phyloP scores from a whole-genome alignment of 2,797 vertebrate species.

The Enteromius treurensis region DNA sequence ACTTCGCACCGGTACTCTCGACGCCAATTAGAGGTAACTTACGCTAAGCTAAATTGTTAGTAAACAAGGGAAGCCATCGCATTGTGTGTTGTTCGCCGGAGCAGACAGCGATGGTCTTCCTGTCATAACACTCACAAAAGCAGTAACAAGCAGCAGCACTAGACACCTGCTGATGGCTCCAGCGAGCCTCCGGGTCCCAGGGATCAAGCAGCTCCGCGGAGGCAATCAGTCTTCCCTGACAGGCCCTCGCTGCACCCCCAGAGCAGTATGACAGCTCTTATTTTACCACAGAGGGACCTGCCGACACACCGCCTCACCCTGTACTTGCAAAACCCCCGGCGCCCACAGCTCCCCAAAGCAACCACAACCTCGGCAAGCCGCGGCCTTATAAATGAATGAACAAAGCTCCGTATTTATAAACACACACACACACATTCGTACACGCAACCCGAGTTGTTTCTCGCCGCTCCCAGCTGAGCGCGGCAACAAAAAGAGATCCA shows the following conservation, averaged over 20 bases:
- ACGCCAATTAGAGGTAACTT: conserved; percentile 39
- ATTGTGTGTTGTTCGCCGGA: conserved; percentile 3
- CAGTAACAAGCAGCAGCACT: conserved; percentile 65
- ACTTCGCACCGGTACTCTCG: not conserved
- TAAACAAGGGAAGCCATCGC: conserved; percentile 29
- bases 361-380: conserved; percentile 44
- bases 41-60: conserved; percentile 19
- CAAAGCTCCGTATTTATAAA: conserved; percentile 79
- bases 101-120: conserved; percentile 27
- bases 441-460: conserved; percentile 54
- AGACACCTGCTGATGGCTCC: conserved; percentile 69
- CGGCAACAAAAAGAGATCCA: conserved; percentile 68
- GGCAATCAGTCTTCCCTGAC: conserved; percentile 72
- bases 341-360: conserved; percentile 47
- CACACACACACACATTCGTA: conserved; percentile 67
- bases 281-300: conserved; percentile 59
- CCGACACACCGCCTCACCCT: conserved; percentile 48
- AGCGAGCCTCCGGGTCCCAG: conserved; percentile 64
- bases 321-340: conserved; percentile 43
- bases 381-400: conserved; percentile 80
- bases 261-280: conserved; percentile 60
- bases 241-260: conserved; percentile 61
- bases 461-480: conserved; percentile 66
- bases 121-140: conserved; percentile 45
- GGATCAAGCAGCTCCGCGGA: conserved; percentile 71